Percentiles rank a stretch among this genome's conserved stretches.
phyloP scores from a whole-genome alignment of 2,113 vertebrate genomes.

The Pycnonotus jocosus region DNA sequence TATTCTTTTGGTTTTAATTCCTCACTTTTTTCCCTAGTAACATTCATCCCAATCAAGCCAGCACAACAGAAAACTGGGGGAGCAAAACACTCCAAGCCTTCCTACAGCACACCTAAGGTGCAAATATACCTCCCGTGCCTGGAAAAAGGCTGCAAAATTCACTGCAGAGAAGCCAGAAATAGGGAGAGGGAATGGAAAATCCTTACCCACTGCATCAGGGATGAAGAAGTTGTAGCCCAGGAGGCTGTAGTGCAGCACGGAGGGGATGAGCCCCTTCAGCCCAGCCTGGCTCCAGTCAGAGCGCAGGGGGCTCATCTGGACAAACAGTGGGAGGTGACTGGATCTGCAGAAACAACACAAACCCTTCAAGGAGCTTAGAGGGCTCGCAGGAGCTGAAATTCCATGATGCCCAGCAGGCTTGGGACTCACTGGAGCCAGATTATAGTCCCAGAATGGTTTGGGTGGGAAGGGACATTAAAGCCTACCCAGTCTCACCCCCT shows the following conservation, averaged over 20 bases:
- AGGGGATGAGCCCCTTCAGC: conserved; percentile 85
- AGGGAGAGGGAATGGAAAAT: accelerated
- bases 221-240: conserved; percentile 92
- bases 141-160: neutral
- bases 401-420: accelerated
- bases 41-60: neutral
- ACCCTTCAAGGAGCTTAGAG: accelerated
- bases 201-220: conserved; percentile 84
- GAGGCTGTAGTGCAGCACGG: conserved; percentile 85
- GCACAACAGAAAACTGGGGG: accelerated
- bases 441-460: neutral
- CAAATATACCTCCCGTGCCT: accelerated
- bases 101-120: accelerated
- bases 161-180: neutral
- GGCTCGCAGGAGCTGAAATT: accelerated
- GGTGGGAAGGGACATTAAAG: neutral
- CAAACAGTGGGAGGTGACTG: conserved; percentile 79
- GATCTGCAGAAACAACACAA: conserved; percentile 63
- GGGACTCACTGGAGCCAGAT: neutral
- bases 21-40: neutral
- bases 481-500: neutral
- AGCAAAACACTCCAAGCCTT: accelerated
- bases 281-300: conserved; percentile 83
- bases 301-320: conserved; percentile 77
- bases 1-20: neutral